Base-by-base conservation (phyloP, 2,113 vertebrate genomes). In the Sinocyclocheilus anophthalmus region DNA sequence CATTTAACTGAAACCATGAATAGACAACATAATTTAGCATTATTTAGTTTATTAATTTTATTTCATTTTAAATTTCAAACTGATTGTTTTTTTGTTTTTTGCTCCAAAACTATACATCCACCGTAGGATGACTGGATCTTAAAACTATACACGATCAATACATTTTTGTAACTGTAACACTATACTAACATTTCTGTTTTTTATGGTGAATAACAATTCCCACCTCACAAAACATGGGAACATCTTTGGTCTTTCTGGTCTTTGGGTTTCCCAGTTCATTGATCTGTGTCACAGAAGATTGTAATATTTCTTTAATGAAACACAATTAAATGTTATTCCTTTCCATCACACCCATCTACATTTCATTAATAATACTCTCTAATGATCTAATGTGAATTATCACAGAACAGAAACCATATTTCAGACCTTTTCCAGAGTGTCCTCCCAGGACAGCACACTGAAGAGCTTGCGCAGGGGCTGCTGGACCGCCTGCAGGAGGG, bases 211-310 rank as follows among this genome's bases (percentile, higher is more conserved):
- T 85, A 26, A 30, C 16, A 72, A 57, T 69, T 18, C 45, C 45
- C 92, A 98, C 97, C 96, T 99, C 96, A 87, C 91, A 90, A 91
- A 92, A 97, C 83, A 93, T 5, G 3, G 96, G 96, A 4, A 30
- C 2, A 30, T 94, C 61, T 50, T 93, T 90, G 0, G 14, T 0
- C 59, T 94, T 97, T 90, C 95, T 97, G 12, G 72, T 86, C 88
- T 96, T 97, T 53, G 89, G 91, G 89, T 92, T 91, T n/a, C 94
- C 93, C 50, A 89, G 75, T 84, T 95, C 94, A 91, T 88, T 26
- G 24, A 99, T 92, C 98, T 99, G 93, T 85, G 92, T 91, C 61
- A 77, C n/a, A 50, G 0, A 45, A 45, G 42, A 45, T 45, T 10
- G 42, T 42, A 45, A 45, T 45, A 45, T 45, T 45, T 10, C 42